Evolutionary conservation across 1,140 invertebrate species (phyloP), one percentile per base, ranked within the genome.

Genomic region (Zelostemma sp.): DNA sequence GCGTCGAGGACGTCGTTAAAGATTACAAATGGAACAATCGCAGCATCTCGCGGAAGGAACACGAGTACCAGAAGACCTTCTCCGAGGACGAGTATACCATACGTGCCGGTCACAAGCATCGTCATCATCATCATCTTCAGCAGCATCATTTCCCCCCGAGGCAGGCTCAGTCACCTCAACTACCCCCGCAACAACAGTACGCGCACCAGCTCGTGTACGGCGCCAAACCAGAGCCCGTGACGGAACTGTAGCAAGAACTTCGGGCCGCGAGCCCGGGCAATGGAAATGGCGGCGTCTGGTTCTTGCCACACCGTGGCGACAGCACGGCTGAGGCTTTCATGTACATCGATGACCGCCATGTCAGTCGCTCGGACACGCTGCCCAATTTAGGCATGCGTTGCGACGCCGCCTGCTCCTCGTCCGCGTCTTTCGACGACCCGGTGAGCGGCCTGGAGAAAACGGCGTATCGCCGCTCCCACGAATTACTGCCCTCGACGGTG

Each of bases 171-270:
- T 65, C 73, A 51, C 72, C 73, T 2, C 69, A 57, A 11, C 47
- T 33, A 21, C 5, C 48, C 14, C 60, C 87, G 71, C 85, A 84
- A 78, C 85, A 76, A 82, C 88, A 71, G 78, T 88, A 77, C 80
- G 88, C 83, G 74, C 87, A 73, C 45, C 84, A 79, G 77, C 85
- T 88, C 76, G 87, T 88, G 81, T 68, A 79, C 75, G 88, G 88
- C 79, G 85, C 89, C 12, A 88, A 93, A 79, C 91, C 92, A 2
- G 93, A 95, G 74, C 94, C 94, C 38, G 93, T 95, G 65, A 95
- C 94, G 85, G 94, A 95, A 84, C 93, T 96, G 91, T 96, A 95
- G 93, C 93, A 94, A 94, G 92, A 94, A 88, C 90, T 93, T n/a
- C 91, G 91, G 89, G 89, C 91, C 85, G 89, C 91, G 79, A 90